A percentile compares a stretch with the other conserved stretches of the same genome.
Conservation (phyloP, 2,888 invertebrate genomes). For the Melikaiella ostensackeni region DNA sequence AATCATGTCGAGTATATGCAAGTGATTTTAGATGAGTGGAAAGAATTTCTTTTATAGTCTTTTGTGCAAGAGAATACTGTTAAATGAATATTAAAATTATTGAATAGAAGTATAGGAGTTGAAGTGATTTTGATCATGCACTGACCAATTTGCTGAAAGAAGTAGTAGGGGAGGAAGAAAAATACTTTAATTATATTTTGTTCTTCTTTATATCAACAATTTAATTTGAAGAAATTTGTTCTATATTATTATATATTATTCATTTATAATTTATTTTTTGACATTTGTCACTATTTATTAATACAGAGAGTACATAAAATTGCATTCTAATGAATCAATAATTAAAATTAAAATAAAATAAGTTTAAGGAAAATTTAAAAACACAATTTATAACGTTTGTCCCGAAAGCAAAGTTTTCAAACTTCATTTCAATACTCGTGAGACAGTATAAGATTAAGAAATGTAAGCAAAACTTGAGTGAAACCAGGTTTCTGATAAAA, state of each 20-base stretch:
- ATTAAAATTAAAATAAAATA: no score
- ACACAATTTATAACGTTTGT: neutral
- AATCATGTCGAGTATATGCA: neutral
- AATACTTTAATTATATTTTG: neutral
- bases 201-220: no score
- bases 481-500: neutral
- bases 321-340: no score
- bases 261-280: no score
- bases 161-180: neutral
- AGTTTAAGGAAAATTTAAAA: no score
- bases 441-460: neutral
- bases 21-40: neutral
- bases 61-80: neutral
- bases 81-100: neutral
- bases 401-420: neutral
- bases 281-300: no score
- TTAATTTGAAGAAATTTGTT: no score
- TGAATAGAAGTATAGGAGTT: neutral
- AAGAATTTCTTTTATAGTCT: neutral
- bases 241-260: no score
- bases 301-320: no score
- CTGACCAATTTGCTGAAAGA: neutral
- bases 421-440: neutral
- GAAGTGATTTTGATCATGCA: neutral
- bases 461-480: no score